A percentile compares a stretch with the other conserved stretches of the same genome.
Evolutionary conservation across 2,888 invertebrate species (phyloP).

Genomic region (Petrolisthes manimaculis): DNA sequence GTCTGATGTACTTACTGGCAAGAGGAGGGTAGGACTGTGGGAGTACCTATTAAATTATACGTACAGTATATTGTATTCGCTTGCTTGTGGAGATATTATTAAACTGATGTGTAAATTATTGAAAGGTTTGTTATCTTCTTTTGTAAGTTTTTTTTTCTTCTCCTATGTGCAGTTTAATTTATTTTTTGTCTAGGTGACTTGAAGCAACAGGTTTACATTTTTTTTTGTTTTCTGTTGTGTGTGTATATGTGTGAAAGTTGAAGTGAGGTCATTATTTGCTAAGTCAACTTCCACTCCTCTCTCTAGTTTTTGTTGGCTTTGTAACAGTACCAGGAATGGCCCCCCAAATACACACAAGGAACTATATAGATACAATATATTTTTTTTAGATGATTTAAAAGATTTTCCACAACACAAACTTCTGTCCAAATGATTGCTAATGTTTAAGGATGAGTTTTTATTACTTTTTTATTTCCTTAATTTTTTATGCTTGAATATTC

Average conservation of each 20-base stretch:
- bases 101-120: neutral
- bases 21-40: neutral
- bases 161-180: neutral
- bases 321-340: conserved; percentile 49
- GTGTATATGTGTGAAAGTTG: conserved; percentile 14
- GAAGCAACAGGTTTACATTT: conserved; percentile 14
- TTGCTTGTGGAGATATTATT: conserved; percentile 14
- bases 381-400: conserved; percentile 16
- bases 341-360: conserved; percentile 24
- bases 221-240: neutral
- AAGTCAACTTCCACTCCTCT: conserved; percentile 37
- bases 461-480: conserved; percentile 5
- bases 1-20: neutral
- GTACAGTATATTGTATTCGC: neutral
- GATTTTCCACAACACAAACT: conserved; percentile 8
- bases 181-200: conserved; percentile 24
- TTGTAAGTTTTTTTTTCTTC: conserved; percentile 11
- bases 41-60: neutral
- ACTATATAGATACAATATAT: conserved; percentile 8
- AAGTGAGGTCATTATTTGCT: conserved; percentile 21
- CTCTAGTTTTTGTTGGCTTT: conserved; percentile 35
- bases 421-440: conserved; percentile 13
- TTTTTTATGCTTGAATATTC: conserved; percentile 50
- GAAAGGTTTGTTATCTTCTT: conserved; percentile 24
- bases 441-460: conserved; percentile 18